A percentile compares a stretch with the other conserved stretches of the same genome.
These are phyloP conservation scores for Diacarnus erythraeanus DNA, from an alignment of 37 sponge, comb jelly and placozoan species.

Conservation along the genomic window DNA sequence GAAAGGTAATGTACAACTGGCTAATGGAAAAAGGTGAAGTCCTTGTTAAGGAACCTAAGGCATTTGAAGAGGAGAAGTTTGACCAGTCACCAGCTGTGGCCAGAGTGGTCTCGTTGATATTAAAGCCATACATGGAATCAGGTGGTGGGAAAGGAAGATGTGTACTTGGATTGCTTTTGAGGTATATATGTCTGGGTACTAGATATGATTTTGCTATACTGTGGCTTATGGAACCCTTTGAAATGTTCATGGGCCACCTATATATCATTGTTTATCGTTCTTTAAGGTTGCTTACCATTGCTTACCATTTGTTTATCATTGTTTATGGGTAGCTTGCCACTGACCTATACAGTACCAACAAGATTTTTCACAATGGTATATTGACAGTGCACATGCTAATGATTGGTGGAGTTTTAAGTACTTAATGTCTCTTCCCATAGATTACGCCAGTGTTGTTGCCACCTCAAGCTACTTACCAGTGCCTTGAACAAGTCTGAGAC, in stretches of 20 bases:
- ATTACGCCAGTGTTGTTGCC: conserved; percentile 68
- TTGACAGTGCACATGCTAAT: too few relatives aligned
- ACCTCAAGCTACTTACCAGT: conserved; percentile 42
- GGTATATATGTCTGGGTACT: too few relatives aligned
- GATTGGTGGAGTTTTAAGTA: not conserved
- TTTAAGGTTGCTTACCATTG: too few relatives aligned
- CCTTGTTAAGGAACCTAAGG: not conserved
- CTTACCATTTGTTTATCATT: too few relatives aligned
- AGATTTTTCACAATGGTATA: not conserved
- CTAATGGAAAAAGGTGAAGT: conserved; percentile 18
- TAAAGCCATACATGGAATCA: not conserved
- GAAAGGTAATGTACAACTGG: conserved; percentile 29
- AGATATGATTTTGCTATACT: too few relatives aligned
- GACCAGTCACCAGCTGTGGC: not conserved
- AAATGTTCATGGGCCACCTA: too few relatives aligned
- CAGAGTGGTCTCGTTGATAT: not conserved
- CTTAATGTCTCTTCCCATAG: conserved; percentile 22
- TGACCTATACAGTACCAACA: too few relatives aligned
- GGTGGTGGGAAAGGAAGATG: conserved; percentile 3
- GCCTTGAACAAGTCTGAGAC: conserved; percentile 11
- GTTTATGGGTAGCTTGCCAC: too few relatives aligned
- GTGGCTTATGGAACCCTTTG: too few relatives aligned
- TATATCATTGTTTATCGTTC: too few relatives aligned
- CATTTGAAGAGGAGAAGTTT: not conserved
- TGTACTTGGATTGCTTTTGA: conserved; percentile 33